These are phyloP conservation scores for Luidia sarsii DNA, from an alignment of 53 echinoderm and acorn worm genomes.

Conservation along the genomic window DNA sequence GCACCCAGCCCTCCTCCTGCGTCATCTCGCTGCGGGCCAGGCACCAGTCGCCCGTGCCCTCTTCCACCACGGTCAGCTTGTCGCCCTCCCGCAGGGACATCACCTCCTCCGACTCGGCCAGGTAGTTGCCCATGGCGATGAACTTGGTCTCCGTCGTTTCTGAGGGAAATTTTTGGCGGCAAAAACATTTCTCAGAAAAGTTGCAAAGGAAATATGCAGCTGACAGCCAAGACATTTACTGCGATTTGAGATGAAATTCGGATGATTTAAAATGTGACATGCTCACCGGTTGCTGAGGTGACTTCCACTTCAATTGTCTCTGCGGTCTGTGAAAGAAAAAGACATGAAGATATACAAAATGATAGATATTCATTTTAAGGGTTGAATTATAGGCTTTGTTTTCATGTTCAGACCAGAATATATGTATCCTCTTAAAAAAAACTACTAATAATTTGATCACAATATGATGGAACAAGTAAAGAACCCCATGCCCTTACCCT, in stretches of 20 bases:
- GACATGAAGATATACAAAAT: no score
- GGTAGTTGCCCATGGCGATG: conserved; percentile 94
- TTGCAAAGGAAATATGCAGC: neutral
- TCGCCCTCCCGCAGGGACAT: conserved; percentile 98
- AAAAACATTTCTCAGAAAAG: neutral
- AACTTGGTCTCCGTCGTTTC: conserved; percentile 51
- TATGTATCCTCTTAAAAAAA: no score
- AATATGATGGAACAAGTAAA: no score
- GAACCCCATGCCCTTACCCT: no score
- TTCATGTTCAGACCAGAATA: no score
- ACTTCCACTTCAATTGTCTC: conserved; percentile 65
- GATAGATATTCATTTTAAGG: no score
- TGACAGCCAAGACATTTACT: neutral
- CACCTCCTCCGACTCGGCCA: conserved; percentile 94
- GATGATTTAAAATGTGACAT: neutral
- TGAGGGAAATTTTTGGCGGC: neutral
- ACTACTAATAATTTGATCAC: no score
- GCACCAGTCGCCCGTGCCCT: conserved; percentile 90
- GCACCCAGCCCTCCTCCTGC: conserved; percentile 98
- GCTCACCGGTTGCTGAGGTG: conserved; percentile 57
- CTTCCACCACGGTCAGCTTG: conserved; percentile 79
- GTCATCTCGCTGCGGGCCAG: conserved; percentile 81
- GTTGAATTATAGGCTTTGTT: no score
- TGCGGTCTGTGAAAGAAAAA: conserved; percentile 44
- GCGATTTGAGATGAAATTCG: neutral